Percentiles rank a stretch among this genome's conserved stretches.
Evolutionary conservation across 2,888 invertebrate genomes (phyloP).

Genomic region (Ceraclea dissimilis): DNA sequence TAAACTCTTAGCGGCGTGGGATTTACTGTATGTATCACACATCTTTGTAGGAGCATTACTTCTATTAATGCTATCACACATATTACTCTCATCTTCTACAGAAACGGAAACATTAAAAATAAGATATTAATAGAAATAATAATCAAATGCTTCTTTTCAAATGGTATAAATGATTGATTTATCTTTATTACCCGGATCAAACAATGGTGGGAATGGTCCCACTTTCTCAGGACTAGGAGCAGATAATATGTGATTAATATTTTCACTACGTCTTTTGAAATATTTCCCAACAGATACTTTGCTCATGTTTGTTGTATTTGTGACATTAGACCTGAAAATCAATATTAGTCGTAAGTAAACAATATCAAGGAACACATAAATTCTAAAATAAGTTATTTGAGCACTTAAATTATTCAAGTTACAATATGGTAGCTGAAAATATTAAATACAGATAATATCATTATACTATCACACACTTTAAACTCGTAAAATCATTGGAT

Average conservation of each 20-base stretch:
- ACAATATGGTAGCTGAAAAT: no score
- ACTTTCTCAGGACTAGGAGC: conserved; percentile 22
- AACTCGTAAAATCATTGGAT: conserved; percentile 5
- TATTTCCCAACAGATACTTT: conserved; percentile 24
- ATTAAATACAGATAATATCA: not conserved
- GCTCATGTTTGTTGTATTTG: conserved; percentile 10
- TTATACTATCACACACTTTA: conserved; percentile 1
- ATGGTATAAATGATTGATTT: no score
- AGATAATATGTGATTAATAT: conserved; percentile 18
- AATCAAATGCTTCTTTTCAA: no score
- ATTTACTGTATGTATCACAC: conserved; percentile 12
- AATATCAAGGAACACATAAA: not conserved
- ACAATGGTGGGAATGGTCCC: conserved; percentile 13
- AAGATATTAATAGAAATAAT: no score
- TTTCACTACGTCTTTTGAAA: conserved; percentile 16
- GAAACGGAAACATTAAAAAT: not conserved
- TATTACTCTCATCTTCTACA: not conserved
- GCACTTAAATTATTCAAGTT: no score
- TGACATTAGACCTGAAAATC: conserved; percentile 6
- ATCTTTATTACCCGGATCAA: conserved; percentile 13
- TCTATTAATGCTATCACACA: not conserved
- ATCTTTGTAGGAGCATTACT: not conserved
- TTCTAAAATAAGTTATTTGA: not conserved
- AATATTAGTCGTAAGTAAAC: not conserved
- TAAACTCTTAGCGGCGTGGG: conserved; percentile 4